Evolutionary conservation across 2,888 invertebrate genomes (phyloP).

Genomic region (Ichneumoninae sp.): DNA sequence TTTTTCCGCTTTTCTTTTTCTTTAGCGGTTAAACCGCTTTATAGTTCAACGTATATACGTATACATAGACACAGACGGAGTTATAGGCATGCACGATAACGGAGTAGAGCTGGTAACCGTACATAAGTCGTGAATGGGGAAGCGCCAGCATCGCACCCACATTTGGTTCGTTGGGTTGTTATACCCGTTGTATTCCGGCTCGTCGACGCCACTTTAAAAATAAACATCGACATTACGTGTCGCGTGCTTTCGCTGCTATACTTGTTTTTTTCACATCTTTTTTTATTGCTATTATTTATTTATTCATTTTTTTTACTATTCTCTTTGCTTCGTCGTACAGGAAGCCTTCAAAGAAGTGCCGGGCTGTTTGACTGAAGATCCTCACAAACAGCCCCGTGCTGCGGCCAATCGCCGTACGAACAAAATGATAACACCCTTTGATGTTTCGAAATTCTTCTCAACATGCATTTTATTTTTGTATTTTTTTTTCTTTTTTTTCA

Average conservation of each 20-base stretch:
- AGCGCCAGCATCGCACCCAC: constrained; percentile 1
- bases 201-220: constrained; percentile 30
- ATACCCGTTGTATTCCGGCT: constrained; percentile 35
- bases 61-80: not conserved
- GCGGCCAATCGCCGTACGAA: not conserved
- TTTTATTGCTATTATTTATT: not conserved
- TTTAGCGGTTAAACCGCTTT: constrained; percentile 49
- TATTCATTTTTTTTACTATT: not conserved
- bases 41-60: constrained; percentile 25
- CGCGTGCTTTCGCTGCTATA: not conserved
- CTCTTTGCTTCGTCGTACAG: not conserved
- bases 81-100: not conserved
- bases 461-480: not conserved
- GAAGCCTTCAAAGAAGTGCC: not conserved
- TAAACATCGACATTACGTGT: constrained; percentile 17
- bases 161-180: constrained; percentile 16
- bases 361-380: no score
- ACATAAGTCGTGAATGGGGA: constrained; percentile 44
- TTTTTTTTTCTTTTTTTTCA: not conserved
- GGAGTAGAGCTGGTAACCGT: constrained; percentile 10
- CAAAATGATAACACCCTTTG: not conserved
- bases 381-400: no score
- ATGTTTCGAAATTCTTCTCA: not conserved
- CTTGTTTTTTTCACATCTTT: constrained; percentile 1
- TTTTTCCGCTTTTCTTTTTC: constrained; percentile 41